phyloP scores from a whole-genome alignment of 2,888 invertebrate genomes.

The Nysson spinosus region DNA sequence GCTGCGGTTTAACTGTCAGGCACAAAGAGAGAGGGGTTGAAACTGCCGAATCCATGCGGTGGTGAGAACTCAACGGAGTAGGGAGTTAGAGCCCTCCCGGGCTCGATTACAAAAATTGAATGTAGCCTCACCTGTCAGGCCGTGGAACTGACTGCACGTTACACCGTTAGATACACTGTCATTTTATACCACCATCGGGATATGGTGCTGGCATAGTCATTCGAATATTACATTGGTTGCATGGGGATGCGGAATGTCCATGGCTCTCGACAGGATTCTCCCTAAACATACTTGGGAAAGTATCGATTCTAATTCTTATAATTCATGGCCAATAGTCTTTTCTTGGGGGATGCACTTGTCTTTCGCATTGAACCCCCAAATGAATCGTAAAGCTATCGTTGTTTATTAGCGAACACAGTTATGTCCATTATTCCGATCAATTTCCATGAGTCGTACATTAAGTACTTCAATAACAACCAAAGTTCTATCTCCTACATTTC shows the following conservation, averaged over 20 bases:
- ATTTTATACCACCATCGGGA: slow-evolving; percentile 44
- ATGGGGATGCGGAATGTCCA: slow-evolving; percentile 14
- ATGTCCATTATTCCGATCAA: too few relatives aligned
- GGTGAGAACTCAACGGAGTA: slow-evolving; percentile 10
- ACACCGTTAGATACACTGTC: slow-evolving; percentile 45
- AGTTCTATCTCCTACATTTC: too few relatives aligned
- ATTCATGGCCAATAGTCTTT: too few relatives aligned
- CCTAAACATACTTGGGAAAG: background rate
- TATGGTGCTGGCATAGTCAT: slow-evolving; percentile 11
- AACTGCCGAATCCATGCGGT: slow-evolving; percentile 60
- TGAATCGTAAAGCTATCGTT: too few relatives aligned
- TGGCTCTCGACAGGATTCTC: slow-evolving; percentile 16
- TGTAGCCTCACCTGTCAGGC: slow-evolving; percentile 61
- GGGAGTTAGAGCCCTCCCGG: slow-evolving; percentile 47
- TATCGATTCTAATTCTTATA: slow-evolving; percentile 10
- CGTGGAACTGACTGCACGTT: slow-evolving; percentile 37
- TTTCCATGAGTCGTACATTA: too few relatives aligned
- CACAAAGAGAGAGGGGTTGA: slow-evolving; percentile 60
- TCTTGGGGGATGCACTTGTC: too few relatives aligned
- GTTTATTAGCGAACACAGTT: too few relatives aligned
- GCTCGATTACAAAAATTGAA: slow-evolving; percentile 65
- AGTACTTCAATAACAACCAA: too few relatives aligned
- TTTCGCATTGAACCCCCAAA: too few relatives aligned
- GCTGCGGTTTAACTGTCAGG: slow-evolving; percentile 64
- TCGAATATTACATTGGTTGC: slow-evolving; percentile 25